These are phyloP conservation scores for Leptinotarsa peninsularis DNA, from an alignment of 2,888 invertebrate species.

Conservation along the genomic window DNA sequence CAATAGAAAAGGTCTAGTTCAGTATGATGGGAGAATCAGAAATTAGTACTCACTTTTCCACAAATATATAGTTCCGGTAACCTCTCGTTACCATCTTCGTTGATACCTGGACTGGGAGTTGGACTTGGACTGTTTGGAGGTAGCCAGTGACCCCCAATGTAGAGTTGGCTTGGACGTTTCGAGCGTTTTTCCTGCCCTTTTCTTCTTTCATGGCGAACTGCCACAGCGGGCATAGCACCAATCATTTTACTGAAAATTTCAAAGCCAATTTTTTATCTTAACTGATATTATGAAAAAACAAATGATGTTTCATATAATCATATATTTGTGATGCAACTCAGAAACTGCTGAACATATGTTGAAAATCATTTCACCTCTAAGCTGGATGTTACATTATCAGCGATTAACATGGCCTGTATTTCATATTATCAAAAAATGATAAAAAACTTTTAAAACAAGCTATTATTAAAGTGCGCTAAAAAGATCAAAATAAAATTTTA, in stretches of 20 bases:
- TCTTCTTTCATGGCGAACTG: slow-evolving; percentile 83
- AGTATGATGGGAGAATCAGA: no score
- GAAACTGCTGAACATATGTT: no score
- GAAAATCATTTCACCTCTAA: no score
- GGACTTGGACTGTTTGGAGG: slow-evolving; percentile 72
- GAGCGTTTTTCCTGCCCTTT: slow-evolving; percentile 77
- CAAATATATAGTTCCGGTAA: slow-evolving; percentile 79
- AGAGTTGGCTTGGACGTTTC: slow-evolving; percentile 75
- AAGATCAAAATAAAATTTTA: no score
- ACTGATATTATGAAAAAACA: not conserved
- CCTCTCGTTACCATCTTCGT: slow-evolving; percentile 69
- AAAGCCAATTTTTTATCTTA: no score
- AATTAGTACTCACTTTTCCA: slow-evolving; percentile 72
- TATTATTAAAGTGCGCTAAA: no score
- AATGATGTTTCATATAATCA: not conserved
- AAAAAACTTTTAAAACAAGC: no score
- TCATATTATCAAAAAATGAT: no score
- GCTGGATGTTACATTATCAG: no score
- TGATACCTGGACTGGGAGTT: slow-evolving; percentile 74
- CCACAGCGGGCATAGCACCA: slow-evolving; percentile 89
- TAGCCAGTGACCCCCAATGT: slow-evolving; percentile 74
- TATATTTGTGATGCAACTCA: not conserved
- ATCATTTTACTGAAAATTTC: slow-evolving; percentile 71
- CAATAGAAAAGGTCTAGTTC: no score
- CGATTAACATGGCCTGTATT: no score